phyloP scores from a whole-genome alignment of 2,113 vertebrate species.

The Falco punctatus region DNA sequence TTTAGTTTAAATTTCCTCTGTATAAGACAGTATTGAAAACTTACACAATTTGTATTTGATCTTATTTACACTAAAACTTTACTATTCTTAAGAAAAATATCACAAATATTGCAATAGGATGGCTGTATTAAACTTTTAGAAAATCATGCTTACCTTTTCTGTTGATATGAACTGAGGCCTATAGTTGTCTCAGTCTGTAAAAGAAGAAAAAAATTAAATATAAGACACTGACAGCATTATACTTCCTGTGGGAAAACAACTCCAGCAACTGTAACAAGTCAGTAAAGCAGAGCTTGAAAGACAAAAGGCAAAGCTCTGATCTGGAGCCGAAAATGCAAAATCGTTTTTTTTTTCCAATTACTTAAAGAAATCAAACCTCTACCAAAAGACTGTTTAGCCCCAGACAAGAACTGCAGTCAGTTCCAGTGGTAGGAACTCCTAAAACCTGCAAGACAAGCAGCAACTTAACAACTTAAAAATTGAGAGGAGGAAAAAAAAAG shows the following conservation, averaged over 20 bases:
- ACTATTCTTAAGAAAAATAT: neutral
- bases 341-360: neutral
- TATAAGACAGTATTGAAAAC: neutral
- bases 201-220: slow-evolving; percentile 3
- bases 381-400: neutral
- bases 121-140: neutral
- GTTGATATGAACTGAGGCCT: slow-evolving; percentile 83
- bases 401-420: neutral
- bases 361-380: neutral
- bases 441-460: neutral
- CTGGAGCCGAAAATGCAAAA: neutral
- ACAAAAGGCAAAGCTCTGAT: neutral
- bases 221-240: neutral
- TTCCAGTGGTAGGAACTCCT: neutral
- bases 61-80: neutral
- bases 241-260: accelerated
- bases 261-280: neutral
- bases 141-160: slow-evolving; percentile 79
- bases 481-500: neutral
- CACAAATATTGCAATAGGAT: neutral
- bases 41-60: neutral
- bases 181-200: slow-evolving; percentile 82
- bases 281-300: neutral
- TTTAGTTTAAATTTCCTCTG: neutral
- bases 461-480: neutral